These are phyloP conservation scores for Cecropterus lyciades DNA, from an alignment of 1,140 invertebrate genomes.

Conservation along the genomic window DNA sequence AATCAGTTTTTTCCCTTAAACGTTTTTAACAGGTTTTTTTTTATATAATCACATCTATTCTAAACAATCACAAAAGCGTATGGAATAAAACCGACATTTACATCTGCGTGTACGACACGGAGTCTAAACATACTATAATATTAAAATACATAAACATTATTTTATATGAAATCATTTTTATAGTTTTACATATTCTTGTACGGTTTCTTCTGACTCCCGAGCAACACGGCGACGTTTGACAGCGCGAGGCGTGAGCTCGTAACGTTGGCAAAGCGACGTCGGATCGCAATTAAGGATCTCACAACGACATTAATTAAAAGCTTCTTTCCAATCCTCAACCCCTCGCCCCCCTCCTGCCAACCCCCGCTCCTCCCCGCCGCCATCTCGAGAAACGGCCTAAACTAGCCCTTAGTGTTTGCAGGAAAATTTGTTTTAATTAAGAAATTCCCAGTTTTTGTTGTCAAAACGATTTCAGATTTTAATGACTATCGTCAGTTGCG, in stretches of 20 bases:
- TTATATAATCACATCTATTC: too few relatives aligned
- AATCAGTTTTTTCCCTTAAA: too few relatives aligned
- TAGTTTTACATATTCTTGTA: conserved; percentile 7
- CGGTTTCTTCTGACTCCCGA: conserved; percentile 15
- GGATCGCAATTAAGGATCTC: conserved; percentile 64
- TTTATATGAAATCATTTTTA: too few relatives aligned
- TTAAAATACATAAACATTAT: too few relatives aligned
- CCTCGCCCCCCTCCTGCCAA: conserved; percentile 17
- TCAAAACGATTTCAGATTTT: conserved; percentile 44
- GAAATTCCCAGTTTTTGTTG: conserved; percentile 49
- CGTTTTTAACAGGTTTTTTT: too few relatives aligned
- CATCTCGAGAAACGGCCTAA: conserved; percentile 44
- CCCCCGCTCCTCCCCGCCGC: conserved; percentile 6
- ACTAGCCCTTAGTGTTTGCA: conserved; percentile 58
- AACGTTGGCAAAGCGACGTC: conserved; percentile 45
- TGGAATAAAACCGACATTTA: too few relatives aligned
- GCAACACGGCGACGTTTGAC: conserved; percentile 30
- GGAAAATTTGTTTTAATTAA: conserved; percentile 65
- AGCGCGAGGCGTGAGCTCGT: conserved; percentile 17
- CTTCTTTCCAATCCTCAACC: conserved; percentile 48
- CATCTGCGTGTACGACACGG: too few relatives aligned
- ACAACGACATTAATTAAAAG: conserved; percentile 70
- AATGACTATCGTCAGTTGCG: conserved; percentile 41
- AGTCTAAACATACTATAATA: too few relatives aligned
- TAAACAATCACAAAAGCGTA: too few relatives aligned